phyloP scores from a whole-genome alignment of 2,797 vertebrate species.

The Rhincodon typus region DNA sequence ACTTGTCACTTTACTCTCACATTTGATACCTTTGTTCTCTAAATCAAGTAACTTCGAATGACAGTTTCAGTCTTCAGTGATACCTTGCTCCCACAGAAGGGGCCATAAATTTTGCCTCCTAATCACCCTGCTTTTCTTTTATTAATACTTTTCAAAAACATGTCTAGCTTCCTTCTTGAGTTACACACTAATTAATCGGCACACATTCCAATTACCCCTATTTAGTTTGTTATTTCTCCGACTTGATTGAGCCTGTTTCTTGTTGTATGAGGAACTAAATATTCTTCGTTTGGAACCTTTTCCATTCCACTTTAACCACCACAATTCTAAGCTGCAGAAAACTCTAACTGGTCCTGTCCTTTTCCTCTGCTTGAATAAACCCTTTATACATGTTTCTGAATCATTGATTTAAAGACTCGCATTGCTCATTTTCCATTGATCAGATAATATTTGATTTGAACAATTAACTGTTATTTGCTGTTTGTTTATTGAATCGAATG shows the following conservation, averaged over 20 bases:
- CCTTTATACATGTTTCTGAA: not conserved
- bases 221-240: not conserved
- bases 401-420: not conserved
- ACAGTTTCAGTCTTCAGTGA: not conserved
- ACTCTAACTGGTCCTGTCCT: not conserved
- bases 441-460: not conserved
- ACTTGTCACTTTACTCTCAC: not conserved
- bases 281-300: not conserved
- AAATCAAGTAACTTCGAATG: not conserved
- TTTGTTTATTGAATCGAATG: not conserved
- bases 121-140: not conserved
- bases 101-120: not conserved
- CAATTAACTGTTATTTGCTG: not conserved
- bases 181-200: not conserved
- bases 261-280: not conserved
- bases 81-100: not conserved
- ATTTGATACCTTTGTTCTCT: not conserved
- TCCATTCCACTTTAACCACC: not conserved
- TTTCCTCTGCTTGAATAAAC: not conserved
- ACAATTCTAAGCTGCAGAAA: fast-evolving
- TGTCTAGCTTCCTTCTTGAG: not conserved
- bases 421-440: too few species aligned
- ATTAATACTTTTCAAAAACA: not conserved
- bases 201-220: fast-evolving
- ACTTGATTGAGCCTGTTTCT: not conserved